Percentiles rank a stretch among this genome's conserved stretches.
These are phyloP conservation scores for Cyclina sinensis DNA, from an alignment of 1,140 invertebrate genomes.

Conservation along the genomic window DNA sequence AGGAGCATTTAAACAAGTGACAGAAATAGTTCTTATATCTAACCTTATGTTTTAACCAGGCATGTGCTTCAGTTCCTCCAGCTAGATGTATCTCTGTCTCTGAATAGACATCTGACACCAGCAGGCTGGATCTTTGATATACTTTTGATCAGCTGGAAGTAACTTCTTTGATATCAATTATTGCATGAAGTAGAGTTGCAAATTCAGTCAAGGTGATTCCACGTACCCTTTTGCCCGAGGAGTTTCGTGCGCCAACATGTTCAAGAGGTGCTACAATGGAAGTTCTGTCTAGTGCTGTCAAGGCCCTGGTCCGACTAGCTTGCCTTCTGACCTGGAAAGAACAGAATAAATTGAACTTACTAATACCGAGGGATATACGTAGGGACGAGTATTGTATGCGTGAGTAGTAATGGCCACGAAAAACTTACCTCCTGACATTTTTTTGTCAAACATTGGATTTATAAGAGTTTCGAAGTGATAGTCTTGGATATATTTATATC, in stretches of 20 bases:
- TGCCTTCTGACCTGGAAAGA: slow-evolving; percentile 27
- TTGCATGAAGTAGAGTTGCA: slow-evolving; percentile 24
- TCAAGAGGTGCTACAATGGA: slow-evolving; percentile 10
- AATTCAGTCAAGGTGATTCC: neutral
- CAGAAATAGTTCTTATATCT: too few relatives aligned
- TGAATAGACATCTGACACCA: slow-evolving; percentile 9
- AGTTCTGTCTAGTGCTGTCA: neutral
- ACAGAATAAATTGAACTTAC: too few relatives aligned
- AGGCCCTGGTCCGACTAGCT: neutral
- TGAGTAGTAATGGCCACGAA: too few relatives aligned
- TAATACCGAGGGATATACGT: too few relatives aligned
- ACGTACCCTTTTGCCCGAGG: neutral
- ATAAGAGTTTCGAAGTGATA: too few relatives aligned
- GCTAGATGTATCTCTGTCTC: neutral
- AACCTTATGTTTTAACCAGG: neutral
- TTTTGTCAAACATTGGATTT: too few relatives aligned
- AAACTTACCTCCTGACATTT: too few relatives aligned
- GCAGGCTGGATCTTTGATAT: neutral
- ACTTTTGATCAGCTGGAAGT: neutral
- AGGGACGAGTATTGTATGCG: too few relatives aligned
- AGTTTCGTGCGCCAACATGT: slow-evolving; percentile 2
- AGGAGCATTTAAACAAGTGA: too few relatives aligned
- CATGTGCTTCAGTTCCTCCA: slow-evolving; percentile 12
- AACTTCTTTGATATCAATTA: slow-evolving; percentile 1
- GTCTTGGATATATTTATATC: too few relatives aligned